A percentile compares a stretch with the other conserved stretches of the same genome.
Conservation (phyloP, 2,797 vertebrate species). For the Chrosomus eos region DNA sequence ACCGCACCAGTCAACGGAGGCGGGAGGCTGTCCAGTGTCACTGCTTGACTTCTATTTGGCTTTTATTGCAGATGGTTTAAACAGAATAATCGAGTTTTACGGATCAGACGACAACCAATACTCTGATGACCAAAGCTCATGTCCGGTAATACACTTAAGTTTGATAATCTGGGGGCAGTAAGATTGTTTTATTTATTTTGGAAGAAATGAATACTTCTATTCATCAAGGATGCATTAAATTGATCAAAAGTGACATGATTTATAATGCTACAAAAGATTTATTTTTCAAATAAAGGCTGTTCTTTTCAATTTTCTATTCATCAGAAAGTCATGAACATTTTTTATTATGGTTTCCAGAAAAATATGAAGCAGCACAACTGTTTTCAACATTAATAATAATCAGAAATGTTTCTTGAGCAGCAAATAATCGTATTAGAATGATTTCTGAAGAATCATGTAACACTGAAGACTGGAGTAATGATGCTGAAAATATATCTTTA, state of each 20-base stretch:
- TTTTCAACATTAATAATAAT: too few species aligned
- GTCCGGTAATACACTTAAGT: constrained; percentile 79
- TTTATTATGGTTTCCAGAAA: too few species aligned
- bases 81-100: constrained; percentile 90
- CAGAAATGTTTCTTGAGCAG: too few species aligned
- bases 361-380: too few species aligned
- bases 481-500: not conserved
- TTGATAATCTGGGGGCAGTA: not conserved
- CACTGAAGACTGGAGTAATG: not conserved
- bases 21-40: too few species aligned
- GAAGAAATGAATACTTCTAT: not conserved
- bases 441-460: not conserved
- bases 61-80: constrained; percentile 84
- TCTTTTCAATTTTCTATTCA: not conserved
- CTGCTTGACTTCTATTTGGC: not conserved
- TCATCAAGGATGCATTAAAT: not conserved
- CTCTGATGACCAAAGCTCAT: constrained; percentile 93
- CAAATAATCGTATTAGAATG: too few species aligned
- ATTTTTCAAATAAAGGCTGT: not conserved
- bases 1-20: not conserved
- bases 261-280: not conserved
- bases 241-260: not conserved
- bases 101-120: constrained; percentile 85
- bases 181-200: not conserved
- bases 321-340: not conserved